Base-by-base conservation (phyloP, 64 coral and sea anemone genomes). In the Montipora efflorescens region DNA sequence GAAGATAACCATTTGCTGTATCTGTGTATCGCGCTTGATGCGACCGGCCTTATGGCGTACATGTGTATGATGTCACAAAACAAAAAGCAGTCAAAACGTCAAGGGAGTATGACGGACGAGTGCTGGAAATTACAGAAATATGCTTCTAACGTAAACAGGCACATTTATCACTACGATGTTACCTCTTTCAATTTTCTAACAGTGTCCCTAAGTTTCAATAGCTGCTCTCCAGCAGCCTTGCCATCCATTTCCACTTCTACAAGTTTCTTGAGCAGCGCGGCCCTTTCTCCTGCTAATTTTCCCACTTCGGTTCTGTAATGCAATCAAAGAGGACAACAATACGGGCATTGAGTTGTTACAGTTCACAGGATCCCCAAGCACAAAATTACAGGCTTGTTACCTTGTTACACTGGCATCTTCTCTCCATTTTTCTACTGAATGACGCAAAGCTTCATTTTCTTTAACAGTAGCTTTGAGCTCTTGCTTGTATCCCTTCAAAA, bases 391-490 rank as follows among this genome's bases (percentile, higher is more conserved):
- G 14, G 68, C 68, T 71, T 71, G 21, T 2, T 64, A 99, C 98
- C 98, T 99, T 89, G 98, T 94, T 14, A 91, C 77, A 70, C 89
- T 87, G 18, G 92, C 98, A 90, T 99, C 92, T 81, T 99, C 98
- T 86, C 75, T 96, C 43, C 83, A 59, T 94, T 91, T 96, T 61
- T 93, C 91, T 77, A 99, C 59, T 73, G 98, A 99, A 78, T 94
- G 95, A 45, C 92, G 82, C 58, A 99, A 76, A 19, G 91, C 92
- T 86, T 99, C 91, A 90, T 99, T 99, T 87, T 96, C 95, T n/a
- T 94, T 94, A 7, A 99, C 92, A 84, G 98, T 96, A 16, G 84
- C 69, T 89, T 95, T 96, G 22, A 99, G 88, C 75, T 99, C 98
- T 70, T 69, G 90, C 51, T 87, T 96, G 66, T 94, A 99, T 67